phyloP scores from a whole-genome alignment of 1,140 invertebrate species.

The Drosophila equinoxialis region DNA sequence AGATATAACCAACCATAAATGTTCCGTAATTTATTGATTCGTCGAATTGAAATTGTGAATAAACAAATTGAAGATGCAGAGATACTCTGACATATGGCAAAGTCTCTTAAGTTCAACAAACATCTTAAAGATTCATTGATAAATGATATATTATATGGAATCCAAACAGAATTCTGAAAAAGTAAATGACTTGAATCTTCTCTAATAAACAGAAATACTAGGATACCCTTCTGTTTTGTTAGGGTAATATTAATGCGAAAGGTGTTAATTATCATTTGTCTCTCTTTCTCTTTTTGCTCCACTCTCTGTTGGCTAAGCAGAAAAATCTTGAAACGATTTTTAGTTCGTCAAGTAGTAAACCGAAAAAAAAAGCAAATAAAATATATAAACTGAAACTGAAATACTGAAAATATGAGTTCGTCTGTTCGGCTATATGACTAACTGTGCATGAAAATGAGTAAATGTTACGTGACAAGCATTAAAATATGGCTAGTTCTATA shows the following conservation, averaged over 20 bases:
- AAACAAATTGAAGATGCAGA: background rate
- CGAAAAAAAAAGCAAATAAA: conserved; percentile 3
- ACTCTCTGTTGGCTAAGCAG: background rate
- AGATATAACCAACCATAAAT: conserved; percentile 5
- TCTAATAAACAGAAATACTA: background rate
- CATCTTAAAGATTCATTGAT: too few species aligned
- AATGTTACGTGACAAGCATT: conserved; percentile 69
- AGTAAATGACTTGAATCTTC: background rate
- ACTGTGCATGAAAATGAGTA: conserved; percentile 69
- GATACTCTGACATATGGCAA: background rate
- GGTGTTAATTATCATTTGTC: conserved; percentile 15
- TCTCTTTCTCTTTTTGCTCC: background rate
- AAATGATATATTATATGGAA: too few species aligned
- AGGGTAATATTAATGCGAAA: conserved; percentile 18
- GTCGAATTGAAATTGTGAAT: background rate
- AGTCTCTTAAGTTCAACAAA: too few species aligned
- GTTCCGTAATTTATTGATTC: background rate
- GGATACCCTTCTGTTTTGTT: conserved; percentile 20
- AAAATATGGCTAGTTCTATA: conserved; percentile 50
- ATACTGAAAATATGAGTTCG: conserved; percentile 24
- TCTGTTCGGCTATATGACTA: conserved; percentile 52
- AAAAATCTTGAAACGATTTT: conserved; percentile 10
- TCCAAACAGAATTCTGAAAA: background rate
- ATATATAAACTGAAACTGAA: conserved; percentile 16
- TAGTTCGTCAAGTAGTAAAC: conserved; percentile 13